These are phyloP conservation scores for Porites lutea DNA, from an alignment of 64 coral and sea anemone genomes.

Conservation along the genomic window DNA sequence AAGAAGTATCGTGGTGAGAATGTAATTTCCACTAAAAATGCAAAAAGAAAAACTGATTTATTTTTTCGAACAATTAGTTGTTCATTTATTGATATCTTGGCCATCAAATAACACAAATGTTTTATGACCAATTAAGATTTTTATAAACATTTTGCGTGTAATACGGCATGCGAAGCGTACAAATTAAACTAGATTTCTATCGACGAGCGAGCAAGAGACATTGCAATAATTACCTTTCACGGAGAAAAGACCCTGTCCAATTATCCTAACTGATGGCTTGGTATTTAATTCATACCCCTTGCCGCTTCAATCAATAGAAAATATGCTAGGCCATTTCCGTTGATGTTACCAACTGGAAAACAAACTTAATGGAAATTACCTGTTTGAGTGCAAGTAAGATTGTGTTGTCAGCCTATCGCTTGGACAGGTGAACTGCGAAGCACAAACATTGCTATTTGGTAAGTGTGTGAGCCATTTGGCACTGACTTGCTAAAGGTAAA, in stretches of 20 bases:
- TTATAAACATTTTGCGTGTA: neutral
- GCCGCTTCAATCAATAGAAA: constrained; percentile 32
- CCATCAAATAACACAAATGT: neutral
- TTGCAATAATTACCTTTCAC: neutral
- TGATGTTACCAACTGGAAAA: constrained; percentile 25
- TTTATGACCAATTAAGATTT: neutral
- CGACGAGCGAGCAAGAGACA: neutral
- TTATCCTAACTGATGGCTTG: neutral
- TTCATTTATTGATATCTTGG: no score
- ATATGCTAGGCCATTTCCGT: constrained; percentile 22
- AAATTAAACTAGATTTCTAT: constrained; percentile 7
- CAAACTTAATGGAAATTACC: constrained; percentile 43
- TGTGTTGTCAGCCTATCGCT: constrained; percentile 1
- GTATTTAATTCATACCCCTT: constrained; percentile 27
- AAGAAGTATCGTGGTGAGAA: no score
- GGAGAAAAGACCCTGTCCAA: constrained; percentile 1
- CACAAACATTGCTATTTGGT: constrained; percentile 12
- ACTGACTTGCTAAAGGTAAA: neutral
- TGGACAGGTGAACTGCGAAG: neutral
- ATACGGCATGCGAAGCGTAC: neutral
- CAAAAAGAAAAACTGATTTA: no score
- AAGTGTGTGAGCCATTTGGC: constrained; percentile 9
- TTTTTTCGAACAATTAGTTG: no score
- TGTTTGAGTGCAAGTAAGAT: constrained; percentile 16
- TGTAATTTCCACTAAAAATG: no score